phyloP scores from a whole-genome alignment of 2,113 vertebrate genomes.

The Thalassoma bifasciatum region DNA sequence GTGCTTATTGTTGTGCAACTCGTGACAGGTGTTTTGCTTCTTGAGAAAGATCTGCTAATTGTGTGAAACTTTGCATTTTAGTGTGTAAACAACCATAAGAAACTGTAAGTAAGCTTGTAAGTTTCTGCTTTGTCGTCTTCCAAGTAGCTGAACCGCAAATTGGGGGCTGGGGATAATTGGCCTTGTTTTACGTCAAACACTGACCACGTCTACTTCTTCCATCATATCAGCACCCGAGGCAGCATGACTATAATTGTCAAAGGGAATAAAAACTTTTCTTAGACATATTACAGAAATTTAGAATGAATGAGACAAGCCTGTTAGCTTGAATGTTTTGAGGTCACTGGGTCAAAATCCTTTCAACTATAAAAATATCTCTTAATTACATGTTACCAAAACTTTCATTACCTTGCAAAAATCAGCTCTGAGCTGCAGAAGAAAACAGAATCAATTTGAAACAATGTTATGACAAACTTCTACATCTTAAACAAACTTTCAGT shows the following conservation, averaged over 20 bases:
- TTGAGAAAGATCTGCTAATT: no score
- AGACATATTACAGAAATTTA: background rate
- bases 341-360: conserved; percentile 12
- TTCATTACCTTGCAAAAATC: background rate
- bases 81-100: no score
- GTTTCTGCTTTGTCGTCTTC: no score
- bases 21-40: no score
- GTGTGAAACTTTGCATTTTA: no score
- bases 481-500: background rate
- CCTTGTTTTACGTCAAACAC: background rate
- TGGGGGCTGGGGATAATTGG: no score
- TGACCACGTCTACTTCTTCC: background rate
- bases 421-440: no score
- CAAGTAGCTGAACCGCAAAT: no score
- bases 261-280: background rate
- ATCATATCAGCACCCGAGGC: background rate
- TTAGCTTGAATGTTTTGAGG: background rate
- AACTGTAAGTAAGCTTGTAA: no score
- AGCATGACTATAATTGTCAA: background rate
- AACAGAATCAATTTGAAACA: background rate
- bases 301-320: background rate
- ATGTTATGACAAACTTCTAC: no score
- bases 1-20: no score
- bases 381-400: background rate
- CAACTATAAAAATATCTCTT: background rate